Percentiles rank a stretch among this genome's conserved stretches.
phyloP scores from a whole-genome alignment of 2,888 invertebrate genomes.

The Cartodere bifasciata region DNA sequence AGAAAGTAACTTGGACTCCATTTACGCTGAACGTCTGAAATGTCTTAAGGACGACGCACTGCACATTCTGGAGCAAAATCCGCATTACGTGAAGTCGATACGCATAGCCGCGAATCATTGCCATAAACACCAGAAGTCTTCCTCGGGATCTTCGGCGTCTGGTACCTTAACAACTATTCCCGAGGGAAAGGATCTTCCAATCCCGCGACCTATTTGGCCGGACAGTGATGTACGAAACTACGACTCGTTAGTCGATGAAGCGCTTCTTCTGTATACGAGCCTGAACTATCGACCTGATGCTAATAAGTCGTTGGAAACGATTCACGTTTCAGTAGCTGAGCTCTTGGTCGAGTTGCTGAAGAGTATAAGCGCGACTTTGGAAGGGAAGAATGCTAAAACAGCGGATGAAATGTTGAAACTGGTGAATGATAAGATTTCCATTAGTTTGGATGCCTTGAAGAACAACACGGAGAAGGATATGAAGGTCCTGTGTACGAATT shows the following conservation, averaged over 20 bases:
- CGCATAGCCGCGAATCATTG: conserved; percentile 23
- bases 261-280: conserved; percentile 31
- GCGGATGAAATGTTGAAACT: conserved; percentile 32
- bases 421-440: conserved; percentile 30
- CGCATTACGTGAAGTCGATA: conserved; percentile 32
- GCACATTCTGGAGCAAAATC: conserved; percentile 31
- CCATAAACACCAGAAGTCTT: conserved; percentile 2
- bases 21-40: conserved; percentile 23
- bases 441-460: conserved; percentile 28
- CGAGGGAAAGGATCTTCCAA: conserved; percentile 34
- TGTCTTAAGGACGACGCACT: conserved; percentile 27
- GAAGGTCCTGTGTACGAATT: conserved; percentile 30
- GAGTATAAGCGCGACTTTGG: conserved; percentile 32
- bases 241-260: conserved; percentile 33
- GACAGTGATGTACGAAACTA: conserved; percentile 21
- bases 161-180: conserved; percentile 36
- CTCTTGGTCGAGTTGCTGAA: conserved; percentile 32
- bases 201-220: conserved; percentile 37
- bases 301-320: conserved; percentile 14
- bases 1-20: conserved; percentile 22
- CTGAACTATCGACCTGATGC: conserved; percentile 23
- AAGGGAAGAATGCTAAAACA: conserved; percentile 24
- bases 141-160: conserved; percentile 20
- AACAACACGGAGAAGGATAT: conserved; percentile 33
- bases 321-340: conserved; percentile 29